Conservation (phyloP, 1,140 invertebrate species). For the Wasmannia auropunctata region DNA sequence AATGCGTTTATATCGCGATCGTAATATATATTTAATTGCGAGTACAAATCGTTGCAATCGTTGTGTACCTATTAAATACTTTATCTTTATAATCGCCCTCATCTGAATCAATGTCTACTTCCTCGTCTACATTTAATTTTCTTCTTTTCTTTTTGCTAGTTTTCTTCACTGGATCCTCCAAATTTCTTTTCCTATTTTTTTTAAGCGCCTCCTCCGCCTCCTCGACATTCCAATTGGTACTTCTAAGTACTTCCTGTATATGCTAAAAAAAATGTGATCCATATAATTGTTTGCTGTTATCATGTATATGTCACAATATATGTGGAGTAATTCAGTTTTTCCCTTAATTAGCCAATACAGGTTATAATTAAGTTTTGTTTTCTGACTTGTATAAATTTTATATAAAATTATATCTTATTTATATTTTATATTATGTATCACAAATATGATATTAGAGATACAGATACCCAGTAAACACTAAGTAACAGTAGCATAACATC, state of each 20-base stretch:
- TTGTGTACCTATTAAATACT: constrained; percentile 81
- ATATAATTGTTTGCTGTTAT: neutral
- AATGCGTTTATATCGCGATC: neutral
- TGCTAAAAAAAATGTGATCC: constrained; percentile 61
- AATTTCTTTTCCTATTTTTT: constrained; percentile 65
- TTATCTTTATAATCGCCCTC: constrained; percentile 79
- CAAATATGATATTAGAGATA: too few relatives aligned
- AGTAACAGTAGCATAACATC: too few relatives aligned
- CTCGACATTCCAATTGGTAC: constrained; percentile 79
- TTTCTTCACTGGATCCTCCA: constrained; percentile 65
- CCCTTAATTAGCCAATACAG: too few relatives aligned
- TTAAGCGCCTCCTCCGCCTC: constrained; percentile 69
- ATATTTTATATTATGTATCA: too few relatives aligned
- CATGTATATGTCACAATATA: neutral
- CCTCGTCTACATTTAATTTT: constrained; percentile 77
- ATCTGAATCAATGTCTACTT: constrained; percentile 81
- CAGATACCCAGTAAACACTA: too few relatives aligned
- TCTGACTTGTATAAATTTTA: too few relatives aligned
- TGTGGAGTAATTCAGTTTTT: too few relatives aligned
- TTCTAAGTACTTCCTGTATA: constrained; percentile 73
- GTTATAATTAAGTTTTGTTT: too few relatives aligned
- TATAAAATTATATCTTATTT: too few relatives aligned
- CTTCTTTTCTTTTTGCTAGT: constrained; percentile 73
- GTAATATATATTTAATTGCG: too few relatives aligned
- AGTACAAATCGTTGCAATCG: constrained; percentile 9